Evolutionary conservation across 2,113 vertebrate species (phyloP).

Genomic region (Marmota monax): DNA sequence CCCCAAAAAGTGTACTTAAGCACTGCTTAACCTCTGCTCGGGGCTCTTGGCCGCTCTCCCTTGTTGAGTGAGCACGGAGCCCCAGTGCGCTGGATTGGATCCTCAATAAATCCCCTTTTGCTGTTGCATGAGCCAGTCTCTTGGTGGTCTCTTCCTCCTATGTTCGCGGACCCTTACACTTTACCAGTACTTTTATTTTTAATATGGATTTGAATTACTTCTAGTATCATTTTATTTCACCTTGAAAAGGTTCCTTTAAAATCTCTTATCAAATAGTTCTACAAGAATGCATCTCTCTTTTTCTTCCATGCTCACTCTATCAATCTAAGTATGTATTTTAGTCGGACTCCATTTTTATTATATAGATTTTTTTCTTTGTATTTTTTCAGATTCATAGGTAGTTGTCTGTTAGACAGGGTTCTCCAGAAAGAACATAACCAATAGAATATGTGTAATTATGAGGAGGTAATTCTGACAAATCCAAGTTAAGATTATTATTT

Average conservation of each 20-base stretch:
- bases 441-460: not conserved
- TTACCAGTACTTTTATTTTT: too few relatives aligned
- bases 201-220: constrained; percentile 28
- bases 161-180: too few relatives aligned
- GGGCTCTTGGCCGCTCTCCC: too few relatives aligned
- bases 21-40: too few relatives aligned
- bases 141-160: too few relatives aligned
- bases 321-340: not conserved
- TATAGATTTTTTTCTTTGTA: not conserved
- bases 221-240: constrained; percentile 12
- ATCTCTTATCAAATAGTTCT: constrained; percentile 2
- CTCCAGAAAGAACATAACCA: not conserved
- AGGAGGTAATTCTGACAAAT: not conserved
- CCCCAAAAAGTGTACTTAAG: too few relatives aligned
- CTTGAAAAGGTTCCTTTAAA: not conserved
- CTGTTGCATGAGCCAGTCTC: too few relatives aligned
- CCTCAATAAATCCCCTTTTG: too few relatives aligned
- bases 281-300: not conserved
- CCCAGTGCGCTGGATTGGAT: too few relatives aligned
- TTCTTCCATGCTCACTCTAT: not conserved
- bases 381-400: not conserved
- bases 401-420: not conserved
- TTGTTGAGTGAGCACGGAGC: too few relatives aligned
- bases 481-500: not conserved
- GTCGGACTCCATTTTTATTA: not conserved